Evolutionary conservation across 2,888 invertebrate genomes (phyloP), one percentile per base, ranked within the genome.

Genomic region (Tolmerus cingulatus): DNA sequence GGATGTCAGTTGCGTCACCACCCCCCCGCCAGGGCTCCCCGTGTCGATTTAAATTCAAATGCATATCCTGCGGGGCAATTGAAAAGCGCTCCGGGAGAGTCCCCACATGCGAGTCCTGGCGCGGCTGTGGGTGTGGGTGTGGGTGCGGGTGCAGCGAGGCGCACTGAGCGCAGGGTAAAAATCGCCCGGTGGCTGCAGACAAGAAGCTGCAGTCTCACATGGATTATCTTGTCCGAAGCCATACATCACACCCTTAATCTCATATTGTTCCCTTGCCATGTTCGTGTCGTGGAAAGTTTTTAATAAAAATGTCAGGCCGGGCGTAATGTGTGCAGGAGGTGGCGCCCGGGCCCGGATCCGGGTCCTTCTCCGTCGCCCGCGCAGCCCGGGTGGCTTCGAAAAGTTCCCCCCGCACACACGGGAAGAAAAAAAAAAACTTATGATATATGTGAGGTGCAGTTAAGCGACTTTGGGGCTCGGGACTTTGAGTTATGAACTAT

Each of bases 231-330:
- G 87, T 87, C 87, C 87, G 74, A 77, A 74, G 81, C 87, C 43
- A 87, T 87, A 77, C 79, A 87, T 87, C 81, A 87, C 57, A 40
- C 81, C 81, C 87, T 87, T 87, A 87, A 87, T 87, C 87, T 81
- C 81, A 79, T 87, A 87, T 87, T 87, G 87, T 87, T 81, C 79
- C 81, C 81, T 76, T 79, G 87, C 79, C 81, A 81, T 87, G 87
- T 87, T 81, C 87, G 81, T 87, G 87, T 87, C 87, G 87, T 87
- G 74, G 87, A 87, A 87, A 87, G 87, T 87, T 87, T 87, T 87
- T 87, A 87, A 87, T 87, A 87, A 87, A 87, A 87, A 79, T 87
- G 87, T 87, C 87, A 87, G 87, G 74, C 66, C 84, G 40, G 43
- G 84, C 84, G 66, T 84, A 84, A 84, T 84, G 84, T 84, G 57